phyloP scores from a whole-genome alignment of 2,113 vertebrate species.

The Formicarius rufipectus region DNA sequence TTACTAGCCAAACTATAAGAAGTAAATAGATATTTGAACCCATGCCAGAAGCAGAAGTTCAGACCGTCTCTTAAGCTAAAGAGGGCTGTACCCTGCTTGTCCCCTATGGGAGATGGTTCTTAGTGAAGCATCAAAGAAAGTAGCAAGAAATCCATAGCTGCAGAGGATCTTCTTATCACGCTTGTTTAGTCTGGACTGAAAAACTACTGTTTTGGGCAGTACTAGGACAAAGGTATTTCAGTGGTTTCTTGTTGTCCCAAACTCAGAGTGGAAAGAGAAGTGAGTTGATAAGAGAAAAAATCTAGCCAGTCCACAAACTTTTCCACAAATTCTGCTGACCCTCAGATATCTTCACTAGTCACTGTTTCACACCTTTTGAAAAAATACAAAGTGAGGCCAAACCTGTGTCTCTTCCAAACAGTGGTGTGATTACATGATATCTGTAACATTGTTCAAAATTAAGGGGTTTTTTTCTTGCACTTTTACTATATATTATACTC shows the following conservation, averaged over 20 bases:
- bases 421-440: neutral
- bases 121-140: neutral
- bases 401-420: neutral
- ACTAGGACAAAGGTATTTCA: neutral
- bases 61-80: neutral
- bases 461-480: neutral
- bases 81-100: neutral
- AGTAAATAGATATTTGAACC: conserved; percentile 4
- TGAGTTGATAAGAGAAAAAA: neutral
- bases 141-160: neutral
- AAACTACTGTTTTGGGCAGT: neutral
- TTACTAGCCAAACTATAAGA: neutral
- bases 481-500: neutral
- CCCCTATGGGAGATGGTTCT: neutral
- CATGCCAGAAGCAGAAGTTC: neutral
- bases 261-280: neutral
- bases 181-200: neutral
- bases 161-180: neutral
- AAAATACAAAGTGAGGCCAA: neutral
- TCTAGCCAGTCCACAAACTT: neutral
- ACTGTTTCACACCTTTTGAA: neutral
- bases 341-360: neutral
- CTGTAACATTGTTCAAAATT: neutral
- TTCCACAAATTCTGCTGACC: neutral
- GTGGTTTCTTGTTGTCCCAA: neutral